Evolutionary conservation across 1,140 invertebrate species (phyloP).

Genomic region (Mamestra configurata): DNA sequence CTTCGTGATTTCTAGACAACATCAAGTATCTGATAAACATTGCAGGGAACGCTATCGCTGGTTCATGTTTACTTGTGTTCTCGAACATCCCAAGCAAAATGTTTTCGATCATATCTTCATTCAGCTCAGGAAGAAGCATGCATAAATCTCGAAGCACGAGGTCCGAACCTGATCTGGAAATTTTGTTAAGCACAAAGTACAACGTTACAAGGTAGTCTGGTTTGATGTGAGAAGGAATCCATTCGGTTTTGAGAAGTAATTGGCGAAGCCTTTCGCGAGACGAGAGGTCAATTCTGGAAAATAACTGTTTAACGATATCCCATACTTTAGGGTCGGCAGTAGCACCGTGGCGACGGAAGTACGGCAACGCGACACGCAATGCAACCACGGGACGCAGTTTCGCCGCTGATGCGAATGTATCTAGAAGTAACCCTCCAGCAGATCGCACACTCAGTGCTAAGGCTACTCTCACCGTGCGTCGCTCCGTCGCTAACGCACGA

Average conservation of each 20-base stretch:
- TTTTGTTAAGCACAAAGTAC: slow-evolving; percentile 57
- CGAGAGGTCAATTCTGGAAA: slow-evolving; percentile 47
- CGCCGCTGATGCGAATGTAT: slow-evolving; percentile 14
- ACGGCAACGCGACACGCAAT: slow-evolving; percentile 60
- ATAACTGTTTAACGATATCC: slow-evolving; percentile 61
- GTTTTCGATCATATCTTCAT: slow-evolving; percentile 58
- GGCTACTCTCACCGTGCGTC: slow-evolving; percentile 34
- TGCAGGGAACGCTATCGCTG: background rate
- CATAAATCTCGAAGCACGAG: slow-evolving; percentile 55
- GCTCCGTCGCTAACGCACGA: background rate
- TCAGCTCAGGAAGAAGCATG: slow-evolving; percentile 60
- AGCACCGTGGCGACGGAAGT: slow-evolving; percentile 47
- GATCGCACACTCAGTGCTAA: slow-evolving; percentile 19
- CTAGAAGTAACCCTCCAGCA: background rate
- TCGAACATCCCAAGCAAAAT: background rate
- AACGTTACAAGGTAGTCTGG: slow-evolving; percentile 64
- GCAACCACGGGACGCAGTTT: slow-evolving; percentile 59
- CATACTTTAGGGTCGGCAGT: slow-evolving; percentile 59
- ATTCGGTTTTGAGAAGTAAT: slow-evolving; percentile 45
- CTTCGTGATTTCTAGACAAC: slow-evolving; percentile 58
- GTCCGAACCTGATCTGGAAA: slow-evolving; percentile 47
- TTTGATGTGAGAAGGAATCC: slow-evolving; percentile 61
- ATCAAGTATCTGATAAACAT: slow-evolving; percentile 69
- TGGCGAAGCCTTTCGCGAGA: background rate
- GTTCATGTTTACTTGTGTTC: background rate